These are phyloP conservation scores for Heliothis virescens DNA, from an alignment of 1,140 invertebrate species.

Conservation along the genomic window DNA sequence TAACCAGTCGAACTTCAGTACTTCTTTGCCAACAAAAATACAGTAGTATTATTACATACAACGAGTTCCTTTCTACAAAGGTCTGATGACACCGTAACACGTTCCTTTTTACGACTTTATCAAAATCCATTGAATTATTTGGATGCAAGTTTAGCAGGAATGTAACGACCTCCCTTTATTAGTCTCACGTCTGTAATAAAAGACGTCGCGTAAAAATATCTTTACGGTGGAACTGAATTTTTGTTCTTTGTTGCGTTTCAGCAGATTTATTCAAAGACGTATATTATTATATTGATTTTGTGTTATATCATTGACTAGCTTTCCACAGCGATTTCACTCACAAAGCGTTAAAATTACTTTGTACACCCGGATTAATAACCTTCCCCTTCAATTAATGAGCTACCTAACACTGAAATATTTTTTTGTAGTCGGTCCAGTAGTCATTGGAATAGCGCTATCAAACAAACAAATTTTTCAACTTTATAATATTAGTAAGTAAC, in stretches of 20 bases:
- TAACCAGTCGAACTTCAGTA: no score
- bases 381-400: no score
- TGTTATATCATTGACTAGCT: no score
- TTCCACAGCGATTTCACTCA: no score
- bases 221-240: conserved; percentile 16
- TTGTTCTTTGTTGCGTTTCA: background rate
- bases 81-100: conserved; percentile 29
- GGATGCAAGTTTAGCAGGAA: conserved; percentile 69
- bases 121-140: conserved; percentile 71
- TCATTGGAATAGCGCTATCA: no score
- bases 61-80: background rate
- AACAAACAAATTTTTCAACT: no score
- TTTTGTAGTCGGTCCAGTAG: no score
- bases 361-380: no score
- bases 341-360: no score
- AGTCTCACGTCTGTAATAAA: conserved; percentile 71
- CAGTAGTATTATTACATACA: conserved; percentile 3
- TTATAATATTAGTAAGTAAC: no score
- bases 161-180: conserved; percentile 66
- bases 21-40: background rate
- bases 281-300: no score
- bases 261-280: background rate
- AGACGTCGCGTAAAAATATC: conserved; percentile 47
- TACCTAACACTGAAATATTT: no score
- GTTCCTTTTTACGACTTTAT: conserved; percentile 61